These are phyloP conservation scores for Poecilia gillii DNA, from an alignment of 2,797 vertebrate genomes.

Conservation along the genomic window DNA sequence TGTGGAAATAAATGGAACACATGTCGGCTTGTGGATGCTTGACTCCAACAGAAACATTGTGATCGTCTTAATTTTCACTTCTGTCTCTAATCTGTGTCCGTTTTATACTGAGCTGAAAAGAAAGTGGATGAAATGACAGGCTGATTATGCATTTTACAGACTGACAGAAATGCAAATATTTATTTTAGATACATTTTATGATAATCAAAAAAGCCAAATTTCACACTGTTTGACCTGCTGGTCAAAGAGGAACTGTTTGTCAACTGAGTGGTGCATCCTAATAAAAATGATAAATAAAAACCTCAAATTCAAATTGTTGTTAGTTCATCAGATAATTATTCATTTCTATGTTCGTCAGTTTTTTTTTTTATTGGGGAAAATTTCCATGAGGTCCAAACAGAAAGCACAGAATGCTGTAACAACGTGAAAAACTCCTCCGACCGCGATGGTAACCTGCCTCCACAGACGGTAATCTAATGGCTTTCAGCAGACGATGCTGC, in stretches of 20 bases:
- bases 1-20: not conserved
- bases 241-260: not conserved
- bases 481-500: not conserved
- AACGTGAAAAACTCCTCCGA: constrained; percentile 7
- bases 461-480: not conserved
- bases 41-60: not conserved
- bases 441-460: not conserved
- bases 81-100: not conserved
- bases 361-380: not conserved
- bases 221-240: not conserved
- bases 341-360: not conserved
- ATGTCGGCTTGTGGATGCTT: too few species aligned
- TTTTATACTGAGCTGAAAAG: not conserved
- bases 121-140: not conserved
- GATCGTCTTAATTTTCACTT: not conserved
- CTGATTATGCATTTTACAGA: not conserved
- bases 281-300: not conserved
- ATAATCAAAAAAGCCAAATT: too few species aligned
- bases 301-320: not conserved
- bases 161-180: not conserved
- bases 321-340: too few species aligned
- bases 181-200: not conserved
- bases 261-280: not conserved
- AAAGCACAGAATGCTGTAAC: not conserved
- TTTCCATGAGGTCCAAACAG: not conserved